phyloP scores from a whole-genome alignment of 2,888 invertebrate genomes.

The Neoscelio sp. region DNA sequence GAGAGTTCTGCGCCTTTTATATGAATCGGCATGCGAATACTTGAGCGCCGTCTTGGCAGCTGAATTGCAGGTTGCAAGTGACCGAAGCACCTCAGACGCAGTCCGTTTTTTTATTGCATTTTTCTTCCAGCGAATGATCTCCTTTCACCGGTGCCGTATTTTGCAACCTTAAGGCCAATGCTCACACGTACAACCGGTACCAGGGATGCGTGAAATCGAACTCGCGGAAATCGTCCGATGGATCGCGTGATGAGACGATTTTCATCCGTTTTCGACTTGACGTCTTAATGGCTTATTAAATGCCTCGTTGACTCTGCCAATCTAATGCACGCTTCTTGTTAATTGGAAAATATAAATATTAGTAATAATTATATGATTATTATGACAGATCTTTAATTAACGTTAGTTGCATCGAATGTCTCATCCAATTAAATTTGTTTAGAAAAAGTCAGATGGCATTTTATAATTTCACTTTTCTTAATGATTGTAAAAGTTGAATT shows the following conservation, averaged over 20 bases:
- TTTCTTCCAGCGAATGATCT: constrained; percentile 63
- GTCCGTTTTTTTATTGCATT: constrained; percentile 41
- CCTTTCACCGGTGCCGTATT: constrained; percentile 62
- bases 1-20: constrained; percentile 19
- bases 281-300: constrained; percentile 44
- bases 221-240: constrained; percentile 13
- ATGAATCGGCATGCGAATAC: neutral
- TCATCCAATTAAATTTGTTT: too few species aligned
- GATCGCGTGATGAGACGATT: constrained; percentile 29
- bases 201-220: constrained; percentile 49
- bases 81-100: constrained; percentile 21
- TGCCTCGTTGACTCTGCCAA: constrained; percentile 14
- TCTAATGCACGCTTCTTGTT: constrained; percentile 4
- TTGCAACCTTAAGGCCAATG: constrained; percentile 16
- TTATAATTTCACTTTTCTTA: too few species aligned
- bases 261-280: neutral
- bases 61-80: constrained; percentile 36
- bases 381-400: constrained; percentile 1
- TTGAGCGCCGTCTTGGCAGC: constrained; percentile 1
- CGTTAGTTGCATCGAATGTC: too few species aligned
- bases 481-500: too few species aligned
- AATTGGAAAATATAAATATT: constrained; percentile 19
- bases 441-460: too few species aligned
- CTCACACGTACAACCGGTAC: constrained; percentile 23
- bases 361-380: constrained; percentile 8